These are phyloP conservation scores for Chironomus striatipennis DNA, from an alignment of 1,140 invertebrate genomes.

Conservation along the genomic window DNA sequence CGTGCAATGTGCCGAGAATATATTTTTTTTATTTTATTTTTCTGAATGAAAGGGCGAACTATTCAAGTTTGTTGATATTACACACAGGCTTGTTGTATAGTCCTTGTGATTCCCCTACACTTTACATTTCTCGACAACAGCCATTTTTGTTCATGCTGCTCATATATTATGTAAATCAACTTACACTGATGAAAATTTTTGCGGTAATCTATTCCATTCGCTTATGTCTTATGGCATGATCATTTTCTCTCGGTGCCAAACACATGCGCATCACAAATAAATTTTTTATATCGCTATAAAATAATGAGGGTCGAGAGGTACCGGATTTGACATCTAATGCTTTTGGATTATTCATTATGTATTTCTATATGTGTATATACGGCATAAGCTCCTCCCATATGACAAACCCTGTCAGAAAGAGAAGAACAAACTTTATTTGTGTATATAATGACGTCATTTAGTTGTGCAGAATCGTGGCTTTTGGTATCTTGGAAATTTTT, in stretches of 20 bases:
- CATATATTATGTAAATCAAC: slow-evolving; percentile 5
- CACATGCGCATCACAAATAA: neutral
- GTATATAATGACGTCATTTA: neutral
- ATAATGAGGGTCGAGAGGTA: neutral
- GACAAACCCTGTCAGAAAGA: neutral
- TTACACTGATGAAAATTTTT: neutral
- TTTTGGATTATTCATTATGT: neutral
- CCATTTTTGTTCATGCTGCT: slow-evolving; percentile 16
- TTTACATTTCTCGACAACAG: neutral
- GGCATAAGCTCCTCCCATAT: neutral
- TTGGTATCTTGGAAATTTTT: neutral
- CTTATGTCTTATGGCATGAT: neutral
- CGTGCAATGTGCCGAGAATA: neutral
- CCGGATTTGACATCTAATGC: too few species aligned
- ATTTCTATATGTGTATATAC: neutral
- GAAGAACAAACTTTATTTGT: neutral
- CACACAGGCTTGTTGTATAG: neutral
- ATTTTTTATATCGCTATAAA: neutral
- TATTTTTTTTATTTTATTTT: neutral
- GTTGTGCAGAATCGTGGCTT: neutral
- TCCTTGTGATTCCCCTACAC: neutral
- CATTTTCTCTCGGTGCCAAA: neutral
- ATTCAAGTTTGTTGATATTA: slow-evolving; percentile 22
- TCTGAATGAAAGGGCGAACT: slow-evolving; percentile 10
- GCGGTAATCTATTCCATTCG: neutral